phyloP scores from a whole-genome alignment of 1,140 invertebrate species.

The Cataglyphis hispanica region DNA sequence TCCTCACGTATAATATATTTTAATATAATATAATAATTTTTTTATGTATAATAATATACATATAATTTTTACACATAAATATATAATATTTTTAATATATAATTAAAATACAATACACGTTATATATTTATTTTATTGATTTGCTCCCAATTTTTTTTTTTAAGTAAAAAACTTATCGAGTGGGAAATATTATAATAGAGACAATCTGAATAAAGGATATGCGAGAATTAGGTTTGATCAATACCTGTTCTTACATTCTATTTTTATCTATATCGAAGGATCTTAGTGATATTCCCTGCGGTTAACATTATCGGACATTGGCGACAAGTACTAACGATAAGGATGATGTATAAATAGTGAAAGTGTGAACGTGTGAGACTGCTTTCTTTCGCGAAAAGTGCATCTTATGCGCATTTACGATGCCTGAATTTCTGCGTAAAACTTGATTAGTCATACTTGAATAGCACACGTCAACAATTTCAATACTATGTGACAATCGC shows the following conservation, averaged over 20 bases:
- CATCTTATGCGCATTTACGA: not conserved
- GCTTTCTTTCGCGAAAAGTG: conserved; percentile 39
- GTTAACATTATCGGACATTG: conserved; percentile 2
- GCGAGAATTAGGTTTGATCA: conserved; percentile 34
- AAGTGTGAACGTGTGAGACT: conserved; percentile 18
- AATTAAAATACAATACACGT: not conserved
- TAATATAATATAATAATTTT: not conserved
- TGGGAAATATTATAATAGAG: not conserved
- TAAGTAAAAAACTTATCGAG: not conserved
- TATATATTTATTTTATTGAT: not conserved
- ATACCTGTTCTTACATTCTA: conserved; percentile 43
- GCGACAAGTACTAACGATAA: conserved; percentile 20
- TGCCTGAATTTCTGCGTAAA: conserved; percentile 8
- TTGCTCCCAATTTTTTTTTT: not conserved
- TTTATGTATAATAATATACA: too few relatives aligned
- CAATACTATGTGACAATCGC: not conserved
- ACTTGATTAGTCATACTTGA: conserved; percentile 26
- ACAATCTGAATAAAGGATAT: conserved; percentile 20
- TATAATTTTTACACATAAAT: too few relatives aligned
- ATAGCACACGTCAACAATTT: conserved; percentile 10
- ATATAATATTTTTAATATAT: too few relatives aligned
- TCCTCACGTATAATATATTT: not conserved
- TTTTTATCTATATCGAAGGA: conserved; percentile 9
- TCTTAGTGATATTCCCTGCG: not conserved
- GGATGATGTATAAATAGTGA: conserved; percentile 31